Evolutionary conservation across 2,888 invertebrate genomes (phyloP), one percentile per base, ranked within the genome.

Genomic region (Eucriotettix oculatus): DNA sequence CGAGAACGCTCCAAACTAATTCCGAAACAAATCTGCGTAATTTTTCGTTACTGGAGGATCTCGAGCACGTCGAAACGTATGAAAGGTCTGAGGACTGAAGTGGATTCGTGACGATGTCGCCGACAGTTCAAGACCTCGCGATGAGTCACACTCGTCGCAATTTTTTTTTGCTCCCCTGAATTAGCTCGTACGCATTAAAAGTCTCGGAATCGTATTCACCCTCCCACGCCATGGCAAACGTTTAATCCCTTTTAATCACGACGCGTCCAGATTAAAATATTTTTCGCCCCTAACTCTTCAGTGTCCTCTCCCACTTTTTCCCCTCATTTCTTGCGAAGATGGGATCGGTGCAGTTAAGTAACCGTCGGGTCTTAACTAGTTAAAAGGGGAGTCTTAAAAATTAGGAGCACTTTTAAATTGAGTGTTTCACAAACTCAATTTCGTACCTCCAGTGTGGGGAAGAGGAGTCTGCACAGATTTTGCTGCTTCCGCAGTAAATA

Each of bases 261-360:
- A 71, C 70, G 71, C 69, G 68, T 69, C 66, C 66, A 71, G 58
- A 71, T 71, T 71, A 71, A 71, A 71, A 60, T 58, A 71, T 68
- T 68, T 62, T 64, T 67, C 65, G 63, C 67, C 67, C 66, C 66
- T 29, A 29, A 29, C 29, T 29, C 29, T 29, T 29, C 29, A 29
- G 29, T 29, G 29, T 29, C 29, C 29, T 29, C 29, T 29, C 29
- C 7, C 7, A 29, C 29, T 29, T 29, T 29, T 29, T 29, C 29
- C 29, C 29, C 29, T 29, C 29, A 29, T 29, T 29, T 29, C 29
- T 29, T 29, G 29, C 29, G 29, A 29, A 29, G 29, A 29, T 29
- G 29, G 29, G 29, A 29, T 29, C 29, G 29, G 29, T 29, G 2
- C 29, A 29, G 29, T n/a, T 48, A 48, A 48, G 48, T 48, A n/a